Evolutionary conservation across 2,888 invertebrate genomes (phyloP).

Genomic region (Agrotis segetum): DNA sequence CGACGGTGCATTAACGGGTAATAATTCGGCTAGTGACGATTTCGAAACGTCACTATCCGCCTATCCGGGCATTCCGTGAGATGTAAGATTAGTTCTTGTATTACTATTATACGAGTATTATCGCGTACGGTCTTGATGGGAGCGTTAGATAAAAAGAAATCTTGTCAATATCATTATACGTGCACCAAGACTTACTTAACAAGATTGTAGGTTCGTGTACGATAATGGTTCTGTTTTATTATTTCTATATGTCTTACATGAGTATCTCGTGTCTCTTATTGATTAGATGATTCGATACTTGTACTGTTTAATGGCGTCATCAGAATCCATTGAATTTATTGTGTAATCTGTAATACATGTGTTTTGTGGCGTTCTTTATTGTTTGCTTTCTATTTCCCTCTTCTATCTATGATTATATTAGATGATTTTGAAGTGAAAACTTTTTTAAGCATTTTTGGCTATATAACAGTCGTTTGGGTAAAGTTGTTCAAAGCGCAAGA

Average conservation of each 20-base stretch:
- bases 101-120: too few relatives aligned
- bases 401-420: neutral
- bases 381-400: conserved; percentile 22
- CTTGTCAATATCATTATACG: conserved; percentile 87
- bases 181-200: conserved; percentile 83
- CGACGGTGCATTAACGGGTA: conserved; percentile 83
- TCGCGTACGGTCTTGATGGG: conserved; percentile 80
- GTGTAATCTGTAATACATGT: conserved; percentile 35
- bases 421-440: too few relatives aligned
- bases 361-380: conserved; percentile 17
- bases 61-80: conserved; percentile 78
- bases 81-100: conserved; percentile 85
- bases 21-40: conserved; percentile 85
- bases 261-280: conserved; percentile 74
- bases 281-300: conserved; percentile 60
- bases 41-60: conserved; percentile 81
- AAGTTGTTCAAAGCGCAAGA: too few relatives aligned
- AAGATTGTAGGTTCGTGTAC: conserved; percentile 82
- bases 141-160: conserved; percentile 81
- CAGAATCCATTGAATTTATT: conserved; percentile 49
- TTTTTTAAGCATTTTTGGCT: too few relatives aligned
- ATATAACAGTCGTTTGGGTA: too few relatives aligned
- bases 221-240: conserved; percentile 85
- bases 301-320: conserved; percentile 58
- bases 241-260: conserved; percentile 75